Evolutionary conservation across 2,113 vertebrate species (phyloP).

Genomic region (cattle (Bos taurus)): ARS-UCD2.0 NC_037328.1:106026001-106026500

Average conservation of each 20-base stretch:
- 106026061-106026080: too few relatives aligned
- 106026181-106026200: background rate
- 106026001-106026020: too few relatives aligned
- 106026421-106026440: background rate
- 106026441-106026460: background rate
- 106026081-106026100: too few relatives aligned
- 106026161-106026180: background rate
- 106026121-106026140: background rate
- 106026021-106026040: too few relatives aligned
- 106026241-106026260: background rate
- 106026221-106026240: background rate
- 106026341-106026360: background rate
- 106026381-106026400: background rate
- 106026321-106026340: background rate
- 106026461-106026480: background rate
- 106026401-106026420: background rate
- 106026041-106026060: too few relatives aligned
- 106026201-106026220: background rate
- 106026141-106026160: background rate
- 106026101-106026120: too few relatives aligned
- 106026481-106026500: accelerated
- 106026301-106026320: background rate
- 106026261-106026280: background rate
- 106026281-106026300: background rate
- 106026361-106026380: background rate